Evolutionary conservation across 2,888 invertebrate genomes (phyloP).

Genomic region (Spisula solida): DNA sequence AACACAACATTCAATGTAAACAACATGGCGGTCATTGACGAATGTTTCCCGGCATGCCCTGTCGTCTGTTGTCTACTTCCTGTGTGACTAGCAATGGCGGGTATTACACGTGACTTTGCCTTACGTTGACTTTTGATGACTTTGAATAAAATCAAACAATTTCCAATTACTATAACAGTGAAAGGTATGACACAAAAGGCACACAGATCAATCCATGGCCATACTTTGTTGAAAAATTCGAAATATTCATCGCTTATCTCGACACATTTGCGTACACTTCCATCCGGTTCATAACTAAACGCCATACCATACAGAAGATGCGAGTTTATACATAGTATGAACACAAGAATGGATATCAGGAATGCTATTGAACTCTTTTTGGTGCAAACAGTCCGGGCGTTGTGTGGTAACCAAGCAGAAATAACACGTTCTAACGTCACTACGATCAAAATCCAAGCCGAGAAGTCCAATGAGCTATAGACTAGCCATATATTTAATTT

Average conservation of each 20-base stretch:
- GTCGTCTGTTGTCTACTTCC: conserved; percentile 1
- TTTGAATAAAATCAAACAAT: conserved; percentile 77
- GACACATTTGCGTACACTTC: conserved; percentile 7
- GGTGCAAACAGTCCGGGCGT: conserved; percentile 74
- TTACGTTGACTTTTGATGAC: conserved; percentile 70
- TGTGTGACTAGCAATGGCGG: not conserved
- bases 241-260: conserved; percentile 60
- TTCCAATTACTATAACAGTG: conserved; percentile 78
- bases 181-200: conserved; percentile 81
- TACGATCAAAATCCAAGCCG: conserved; percentile 84
- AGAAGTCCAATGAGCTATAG: conserved; percentile 79
- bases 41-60: conserved; percentile 53
- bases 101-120: conserved; percentile 44
- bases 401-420: conserved; percentile 79
- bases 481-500: conserved; percentile 79
- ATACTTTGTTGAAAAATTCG: conserved; percentile 69
- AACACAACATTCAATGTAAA: conserved; percentile 79
- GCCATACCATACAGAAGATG: conserved; percentile 78
- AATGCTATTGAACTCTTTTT: conserved; percentile 61
- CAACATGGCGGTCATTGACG: conserved; percentile 80
- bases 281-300: conserved; percentile 19
- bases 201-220: conserved; percentile 83
- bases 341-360: conserved; percentile 60
- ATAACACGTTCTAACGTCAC: conserved; percentile 82
- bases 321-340: conserved; percentile 73